Base-by-base conservation (phyloP, 2,888 invertebrate species). In the Limnephilus lunatus region DNA sequence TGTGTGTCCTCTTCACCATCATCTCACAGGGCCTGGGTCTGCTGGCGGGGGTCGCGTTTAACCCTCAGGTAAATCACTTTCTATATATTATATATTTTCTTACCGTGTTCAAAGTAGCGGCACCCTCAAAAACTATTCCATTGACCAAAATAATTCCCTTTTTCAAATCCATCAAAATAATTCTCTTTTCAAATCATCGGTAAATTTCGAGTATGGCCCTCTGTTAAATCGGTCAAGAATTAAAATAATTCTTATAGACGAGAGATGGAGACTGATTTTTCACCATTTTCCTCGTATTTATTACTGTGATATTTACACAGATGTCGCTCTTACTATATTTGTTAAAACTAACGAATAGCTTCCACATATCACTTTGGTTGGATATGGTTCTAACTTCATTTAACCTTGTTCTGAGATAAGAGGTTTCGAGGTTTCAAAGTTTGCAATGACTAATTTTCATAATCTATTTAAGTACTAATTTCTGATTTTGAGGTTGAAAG, bases 1-100 rank as follows among this genome's bases (percentile, higher is more conserved):
- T 98, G 31, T 97, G 97, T 93, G 96, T 97, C 1, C 95, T 98
- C 88, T 96, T 97, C 30, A 97, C 97, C 0, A 96, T 98, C 19
- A 96, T 98, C 15, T 98, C 98, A 0, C 98, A 98, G 95, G 97
- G 97, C 1, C 96, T 98, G 35, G 98, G 98, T 0, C 95, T 98
- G 53, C 96, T 97, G 5, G 96, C 97, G 81, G 98, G 98, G 81
- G 97, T 98, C 9, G 97, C 97, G 7, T 97, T 97, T 92, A 96
- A 96, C 93, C 96, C 97, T 92, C 97, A 97, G 95, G 97, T 97
- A 94, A 94, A 82, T 83, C 9, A n/a, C 19, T 19, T 68, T 19
- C 19, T 19, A 44, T n/a, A n/a, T n/a, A n/a, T n/a, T n/a, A n/a
- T n/a, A n/a, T n/a, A n/a, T 14, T 14, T 44, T 15, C 48, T 48